Base-by-base conservation (phyloP, 2,113 vertebrate genomes). In the Eulacestoma nigropectus region DNA sequence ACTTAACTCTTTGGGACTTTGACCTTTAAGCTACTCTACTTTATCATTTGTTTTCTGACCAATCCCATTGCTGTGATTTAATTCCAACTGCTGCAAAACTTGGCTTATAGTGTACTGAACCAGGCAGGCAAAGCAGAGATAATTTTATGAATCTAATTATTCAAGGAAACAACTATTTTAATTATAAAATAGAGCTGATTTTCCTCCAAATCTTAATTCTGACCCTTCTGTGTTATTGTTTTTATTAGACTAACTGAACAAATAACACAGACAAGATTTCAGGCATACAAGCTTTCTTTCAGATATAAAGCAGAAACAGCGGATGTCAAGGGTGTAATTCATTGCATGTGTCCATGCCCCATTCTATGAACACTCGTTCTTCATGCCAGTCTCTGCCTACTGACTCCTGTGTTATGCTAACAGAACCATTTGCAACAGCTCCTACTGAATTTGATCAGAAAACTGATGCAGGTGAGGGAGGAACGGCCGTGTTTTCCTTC, bases 161-260 rank as follows among this genome's bases (percentile, higher is more conserved):
- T 87, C 75, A 94, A 87, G 57, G 49, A 95, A 96, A 33, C 26
- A 95, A 79, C 32, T 57, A 47, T 95, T 91, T 68, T 64, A 39
- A 53, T 68, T 95, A 86, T 22, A 92, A 91, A 89, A 89, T 49
- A 57, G 41, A 84, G n/a, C 18, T 87, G 44, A 1, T 72, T 91
- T 92, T 95, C 26, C 49, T 72, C 74, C 56, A 94, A 52, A 62
- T 82, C 26, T 70, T 94, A 62, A 73, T 90, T 65, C 64, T 92
- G 47, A 74, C 18, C 52, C 29, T 84, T 72, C 56, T 70, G 18
- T 80, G 13, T 70, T 89, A 27, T 23, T 84, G 9, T 52, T 91
- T 79, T 83, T 57, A 30, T 44, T 80, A 80, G 37, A 37, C 10
- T 79, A 75, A 47, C 57, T 63, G 82, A 53, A 90, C 83, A 80